Percentiles rank a stretch among this genome's conserved stretches.
These are phyloP conservation scores for Mormyrops attenuatus DNA, from an alignment of 2,797 vertebrate species.

Conservation along the genomic window DNA sequence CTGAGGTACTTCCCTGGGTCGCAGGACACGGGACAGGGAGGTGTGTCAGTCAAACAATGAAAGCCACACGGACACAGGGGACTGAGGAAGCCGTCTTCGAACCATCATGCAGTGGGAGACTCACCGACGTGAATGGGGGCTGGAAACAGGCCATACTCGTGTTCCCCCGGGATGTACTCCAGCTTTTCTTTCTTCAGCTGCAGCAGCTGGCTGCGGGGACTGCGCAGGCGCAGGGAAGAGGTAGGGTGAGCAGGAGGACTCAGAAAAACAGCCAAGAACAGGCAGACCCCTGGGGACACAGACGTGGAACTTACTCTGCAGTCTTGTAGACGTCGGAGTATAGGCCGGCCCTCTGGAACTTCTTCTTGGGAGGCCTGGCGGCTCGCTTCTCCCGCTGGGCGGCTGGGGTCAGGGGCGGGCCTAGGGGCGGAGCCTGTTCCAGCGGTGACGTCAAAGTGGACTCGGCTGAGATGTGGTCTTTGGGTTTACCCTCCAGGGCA, in stretches of 20 bases:
- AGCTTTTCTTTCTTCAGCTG: slow-evolving; percentile 74
- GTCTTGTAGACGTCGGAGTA: slow-evolving; percentile 97
- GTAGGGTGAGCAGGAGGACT: background rate
- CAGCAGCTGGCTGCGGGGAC: slow-evolving; percentile 73
- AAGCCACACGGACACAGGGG: background rate
- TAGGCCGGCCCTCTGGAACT: slow-evolving; percentile 88
- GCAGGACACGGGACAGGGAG: background rate
- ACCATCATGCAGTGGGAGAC: slow-evolving; percentile 42
- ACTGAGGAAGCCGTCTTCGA: background rate
- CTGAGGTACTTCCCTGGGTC: slow-evolving; percentile 89
- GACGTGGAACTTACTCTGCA: slow-evolving; percentile 73
- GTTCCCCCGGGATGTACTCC: slow-evolving; percentile 80
- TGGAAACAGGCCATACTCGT: slow-evolving; percentile 82
- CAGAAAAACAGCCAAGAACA: background rate
- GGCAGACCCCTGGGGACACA: background rate
- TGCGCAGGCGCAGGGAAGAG: slow-evolving; percentile 36
- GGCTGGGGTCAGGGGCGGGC: slow-evolving; percentile 49
- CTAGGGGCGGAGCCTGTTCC: slow-evolving; percentile 54
- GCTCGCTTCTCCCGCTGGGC: slow-evolving; percentile 73
- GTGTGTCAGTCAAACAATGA: background rate
- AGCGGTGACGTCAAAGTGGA: slow-evolving; percentile 54
- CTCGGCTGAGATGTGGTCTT: slow-evolving; percentile 57
- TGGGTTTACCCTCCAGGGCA: slow-evolving; percentile 44
- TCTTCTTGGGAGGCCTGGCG: slow-evolving; percentile 79
- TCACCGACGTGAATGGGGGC: slow-evolving; percentile 92